Evolutionary conservation across 2,888 invertebrate species (phyloP).

Genomic region (Noctuana brunneofusca): DNA sequence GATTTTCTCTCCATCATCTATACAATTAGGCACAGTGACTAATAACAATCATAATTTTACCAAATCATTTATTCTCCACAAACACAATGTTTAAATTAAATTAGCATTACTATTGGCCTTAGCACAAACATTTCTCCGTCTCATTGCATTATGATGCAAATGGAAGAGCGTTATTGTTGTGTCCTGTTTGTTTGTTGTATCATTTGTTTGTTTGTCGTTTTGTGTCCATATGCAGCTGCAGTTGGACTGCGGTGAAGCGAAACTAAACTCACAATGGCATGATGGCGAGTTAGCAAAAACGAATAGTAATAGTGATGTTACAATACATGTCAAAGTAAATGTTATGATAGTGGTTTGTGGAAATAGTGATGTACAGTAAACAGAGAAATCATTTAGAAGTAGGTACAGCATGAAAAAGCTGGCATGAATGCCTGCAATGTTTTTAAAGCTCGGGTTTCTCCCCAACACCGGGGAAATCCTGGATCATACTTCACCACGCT

Average conservation of each 20-base stretch:
- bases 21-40: background rate
- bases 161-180: slow-evolving; percentile 31
- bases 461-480: too few species aligned
- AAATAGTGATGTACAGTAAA: too few species aligned
- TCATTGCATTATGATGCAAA: slow-evolving; percentile 33
- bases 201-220: slow-evolving; percentile 25
- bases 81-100: slow-evolving; percentile 17
- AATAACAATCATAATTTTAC: background rate
- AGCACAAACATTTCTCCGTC: slow-evolving; percentile 10
- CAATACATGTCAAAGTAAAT: too few species aligned
- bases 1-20: background rate
- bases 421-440: too few species aligned
- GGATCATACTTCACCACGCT: too few species aligned
- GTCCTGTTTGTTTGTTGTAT: slow-evolving; percentile 26
- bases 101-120: slow-evolving; percentile 31
- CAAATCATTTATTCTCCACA: background rate
- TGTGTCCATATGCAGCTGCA: slow-evolving; percentile 21
- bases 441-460: too few species aligned
- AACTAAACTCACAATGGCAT: slow-evolving; percentile 7
- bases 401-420: too few species aligned
- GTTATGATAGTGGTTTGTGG: too few species aligned
- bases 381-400: too few species aligned
- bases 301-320: background rate
- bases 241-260: slow-evolving; percentile 17
- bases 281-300: background rate